Conservation (phyloP, 2,888 invertebrate species). For the Ptilodon capucinus region DNA sequence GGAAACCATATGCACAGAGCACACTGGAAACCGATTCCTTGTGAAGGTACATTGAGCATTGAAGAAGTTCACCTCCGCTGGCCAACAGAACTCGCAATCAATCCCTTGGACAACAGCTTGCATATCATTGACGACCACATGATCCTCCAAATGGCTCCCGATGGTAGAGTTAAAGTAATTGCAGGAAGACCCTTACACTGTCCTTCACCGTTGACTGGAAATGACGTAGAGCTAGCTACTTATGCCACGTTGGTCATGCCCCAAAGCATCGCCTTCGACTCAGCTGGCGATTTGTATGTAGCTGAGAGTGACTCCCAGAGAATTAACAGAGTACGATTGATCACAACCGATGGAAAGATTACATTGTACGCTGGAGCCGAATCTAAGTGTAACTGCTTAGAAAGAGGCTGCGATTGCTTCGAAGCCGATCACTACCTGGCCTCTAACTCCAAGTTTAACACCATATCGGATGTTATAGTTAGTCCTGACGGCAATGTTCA, state of each 20-base stretch:
- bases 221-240: constrained; percentile 93
- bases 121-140: constrained; percentile 98
- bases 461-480: constrained; percentile 95
- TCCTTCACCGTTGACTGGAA: constrained; percentile 90
- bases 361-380: constrained; percentile 97
- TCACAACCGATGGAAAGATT: constrained; percentile 96
- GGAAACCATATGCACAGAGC: constrained; percentile 96
- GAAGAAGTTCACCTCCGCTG: constrained; percentile 96
- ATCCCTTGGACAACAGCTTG: constrained; percentile 96
- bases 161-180: constrained; percentile 95
- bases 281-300: constrained; percentile 95
- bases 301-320: constrained; percentile 98
- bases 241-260: constrained; percentile 96
- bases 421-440: constrained; percentile 96
- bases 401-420: constrained; percentile 95
- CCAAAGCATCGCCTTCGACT: constrained; percentile 96
- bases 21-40: constrained; percentile 96
- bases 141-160: constrained; percentile 95
- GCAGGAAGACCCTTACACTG: constrained; percentile 97
- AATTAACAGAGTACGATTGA: constrained; percentile 94
- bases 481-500: constrained; percentile 97
- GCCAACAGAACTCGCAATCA: constrained; percentile 97
- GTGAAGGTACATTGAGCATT: constrained; percentile 94
- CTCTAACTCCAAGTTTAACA: constrained; percentile 96
- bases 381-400: constrained; percentile 96